Conservation (phyloP, 2,888 invertebrate species). For the Melanargia galathea region DNA sequence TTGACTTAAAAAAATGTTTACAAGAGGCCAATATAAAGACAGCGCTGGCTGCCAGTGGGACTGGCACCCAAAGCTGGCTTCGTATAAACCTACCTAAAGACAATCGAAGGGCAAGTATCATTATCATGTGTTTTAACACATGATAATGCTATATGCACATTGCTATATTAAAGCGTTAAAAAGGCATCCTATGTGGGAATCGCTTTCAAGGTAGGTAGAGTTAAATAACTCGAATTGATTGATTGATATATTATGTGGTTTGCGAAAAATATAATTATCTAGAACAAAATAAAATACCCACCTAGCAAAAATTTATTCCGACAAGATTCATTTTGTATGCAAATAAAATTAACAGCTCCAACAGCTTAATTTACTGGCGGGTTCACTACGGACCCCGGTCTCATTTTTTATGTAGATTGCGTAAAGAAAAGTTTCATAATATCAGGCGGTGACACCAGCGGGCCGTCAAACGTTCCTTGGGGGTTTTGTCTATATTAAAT, state of each 20-base stretch:
- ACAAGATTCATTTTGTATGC: slow-evolving; percentile 67
- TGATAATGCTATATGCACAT: too few species aligned
- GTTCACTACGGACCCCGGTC: slow-evolving; percentile 71
- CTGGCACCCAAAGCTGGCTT: too few species aligned
- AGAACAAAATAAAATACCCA: not conserved
- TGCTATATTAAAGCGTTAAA: too few species aligned
- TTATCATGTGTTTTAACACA: too few species aligned
- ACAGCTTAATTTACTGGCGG: slow-evolving; percentile 78
- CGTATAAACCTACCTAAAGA: too few species aligned
- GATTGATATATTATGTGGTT: too few species aligned
- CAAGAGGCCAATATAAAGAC: too few species aligned
- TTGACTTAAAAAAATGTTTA: too few species aligned
- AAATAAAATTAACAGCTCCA: slow-evolving; percentile 80
- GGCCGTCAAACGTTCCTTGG: slow-evolving; percentile 56
- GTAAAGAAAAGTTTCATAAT: slow-evolving; percentile 79
- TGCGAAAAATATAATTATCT: not conserved
- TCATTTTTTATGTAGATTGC: slow-evolving; percentile 81
- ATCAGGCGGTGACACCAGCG: slow-evolving; percentile 69
- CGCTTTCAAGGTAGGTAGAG: too few species aligned
- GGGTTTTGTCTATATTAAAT: slow-evolving; percentile 67
- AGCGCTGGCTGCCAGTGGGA: too few species aligned
- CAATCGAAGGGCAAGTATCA: too few species aligned
- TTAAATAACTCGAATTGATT: not conserved
- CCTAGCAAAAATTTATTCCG: not conserved
- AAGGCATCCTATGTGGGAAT: too few species aligned